phyloP scores from a whole-genome alignment of 2,888 invertebrate species.

The Itoplectis maculator region DNA sequence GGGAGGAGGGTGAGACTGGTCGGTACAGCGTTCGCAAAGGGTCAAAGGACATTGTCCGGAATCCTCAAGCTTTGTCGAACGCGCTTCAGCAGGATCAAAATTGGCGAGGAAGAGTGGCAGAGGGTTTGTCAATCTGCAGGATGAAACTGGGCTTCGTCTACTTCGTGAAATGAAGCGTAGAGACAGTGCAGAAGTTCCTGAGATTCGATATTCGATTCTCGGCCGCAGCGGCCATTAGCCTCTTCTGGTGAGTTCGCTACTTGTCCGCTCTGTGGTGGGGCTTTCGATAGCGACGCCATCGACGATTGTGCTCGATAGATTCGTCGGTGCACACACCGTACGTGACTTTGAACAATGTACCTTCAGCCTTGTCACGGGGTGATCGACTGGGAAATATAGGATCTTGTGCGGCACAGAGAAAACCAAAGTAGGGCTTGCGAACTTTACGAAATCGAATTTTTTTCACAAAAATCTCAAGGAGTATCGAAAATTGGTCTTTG shows the following conservation, averaged over 20 bases:
- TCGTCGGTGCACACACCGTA: constrained; percentile 40
- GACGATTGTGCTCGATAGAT: constrained; percentile 36
- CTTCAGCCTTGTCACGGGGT: constrained; percentile 29
- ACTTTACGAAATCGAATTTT: too few species aligned
- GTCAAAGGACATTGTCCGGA: background rate
- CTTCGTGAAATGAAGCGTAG: constrained; percentile 38
- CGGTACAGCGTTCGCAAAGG: background rate
- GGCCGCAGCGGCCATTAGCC: constrained; percentile 58
- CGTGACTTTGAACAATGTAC: constrained; percentile 31
- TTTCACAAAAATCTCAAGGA: too few species aligned
- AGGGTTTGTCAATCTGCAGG: constrained; percentile 7
- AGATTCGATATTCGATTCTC: constrained; percentile 51
- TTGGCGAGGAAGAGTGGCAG: background rate
- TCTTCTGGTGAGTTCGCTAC: constrained; percentile 47
- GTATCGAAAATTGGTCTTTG: too few species aligned
- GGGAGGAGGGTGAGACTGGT: too few species aligned
- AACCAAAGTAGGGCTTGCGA: too few species aligned
- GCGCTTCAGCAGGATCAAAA: background rate
- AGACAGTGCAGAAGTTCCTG: constrained; percentile 7
- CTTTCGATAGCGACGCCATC: constrained; percentile 59
- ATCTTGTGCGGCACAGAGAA: background rate
- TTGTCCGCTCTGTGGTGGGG: constrained; percentile 42
- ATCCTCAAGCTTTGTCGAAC: background rate
- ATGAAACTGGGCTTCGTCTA: constrained; percentile 50
- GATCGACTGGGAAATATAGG: constrained; percentile 21